phyloP scores from a whole-genome alignment of 2,888 invertebrate genomes.

The Sinohyriopsis cumingii region DNA sequence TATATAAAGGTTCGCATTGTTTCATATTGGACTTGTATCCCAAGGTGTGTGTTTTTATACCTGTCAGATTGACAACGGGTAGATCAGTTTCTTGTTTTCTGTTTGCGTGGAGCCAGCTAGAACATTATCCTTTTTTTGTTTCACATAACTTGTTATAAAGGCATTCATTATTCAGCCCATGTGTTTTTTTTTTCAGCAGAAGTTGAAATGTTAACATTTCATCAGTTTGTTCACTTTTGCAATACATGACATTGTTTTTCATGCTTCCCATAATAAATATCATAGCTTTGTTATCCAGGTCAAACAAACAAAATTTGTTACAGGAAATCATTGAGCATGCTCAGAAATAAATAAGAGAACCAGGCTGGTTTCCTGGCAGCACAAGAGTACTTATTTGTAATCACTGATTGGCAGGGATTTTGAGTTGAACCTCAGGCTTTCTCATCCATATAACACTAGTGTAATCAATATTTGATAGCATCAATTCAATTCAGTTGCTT shows the following conservation, averaged over 20 bases:
- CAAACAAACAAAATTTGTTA: too few relatives aligned
- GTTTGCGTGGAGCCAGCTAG: constrained; percentile 42
- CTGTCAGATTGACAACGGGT: constrained; percentile 32
- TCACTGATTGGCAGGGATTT: too few relatives aligned
- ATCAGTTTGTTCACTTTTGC: constrained; percentile 3
- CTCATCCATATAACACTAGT: too few relatives aligned
- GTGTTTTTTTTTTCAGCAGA: constrained; percentile 28
- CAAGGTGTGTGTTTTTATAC: constrained; percentile 6
- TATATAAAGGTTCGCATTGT: constrained; percentile 6
- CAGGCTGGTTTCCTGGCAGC: too few relatives aligned
- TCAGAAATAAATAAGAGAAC: too few relatives aligned
- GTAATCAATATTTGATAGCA: too few relatives aligned
- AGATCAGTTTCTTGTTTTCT: constrained; percentile 34
- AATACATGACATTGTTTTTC: not conserved
- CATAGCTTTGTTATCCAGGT: too few relatives aligned
- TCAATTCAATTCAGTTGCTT: too few relatives aligned
- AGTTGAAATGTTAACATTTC: constrained; percentile 10
- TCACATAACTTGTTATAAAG: constrained; percentile 41
- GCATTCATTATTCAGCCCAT: constrained; percentile 50
- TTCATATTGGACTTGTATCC: constrained; percentile 6
- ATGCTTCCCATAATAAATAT: too few relatives aligned
- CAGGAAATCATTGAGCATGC: too few relatives aligned
- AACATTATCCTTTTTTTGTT: constrained; percentile 32
- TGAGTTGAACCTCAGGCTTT: too few relatives aligned
- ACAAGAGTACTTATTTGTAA: too few relatives aligned